Conservation (phyloP, 1,140 invertebrate species). For the Pissodes strobi region DNA sequence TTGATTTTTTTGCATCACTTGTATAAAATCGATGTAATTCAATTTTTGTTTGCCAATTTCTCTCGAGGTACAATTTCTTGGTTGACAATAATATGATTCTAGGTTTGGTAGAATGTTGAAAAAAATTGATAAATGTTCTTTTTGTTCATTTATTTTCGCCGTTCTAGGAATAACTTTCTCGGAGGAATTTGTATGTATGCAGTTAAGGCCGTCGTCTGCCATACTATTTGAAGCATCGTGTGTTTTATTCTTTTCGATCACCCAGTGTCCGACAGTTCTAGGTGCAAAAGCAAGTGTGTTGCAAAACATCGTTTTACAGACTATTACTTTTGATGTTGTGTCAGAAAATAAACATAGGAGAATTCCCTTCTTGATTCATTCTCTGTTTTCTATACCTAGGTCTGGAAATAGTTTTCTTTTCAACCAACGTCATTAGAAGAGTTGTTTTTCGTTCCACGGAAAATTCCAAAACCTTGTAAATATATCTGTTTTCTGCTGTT, state of each 20-base stretch:
- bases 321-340: slow-evolving; percentile 4
- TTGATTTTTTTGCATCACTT: slow-evolving; percentile 28
- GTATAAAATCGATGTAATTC: slow-evolving; percentile 42
- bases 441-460: too few species aligned
- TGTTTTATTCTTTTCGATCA: neutral
- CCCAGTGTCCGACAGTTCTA: neutral
- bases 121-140: slow-evolving; percentile 21
- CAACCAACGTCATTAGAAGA: too few species aligned
- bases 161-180: neutral
- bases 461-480: too few species aligned
- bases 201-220: too few species aligned
- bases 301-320: slow-evolving; percentile 33
- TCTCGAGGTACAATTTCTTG: slow-evolving; percentile 44
- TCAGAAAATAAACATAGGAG: neutral
- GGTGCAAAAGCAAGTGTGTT: slow-evolving; percentile 5
- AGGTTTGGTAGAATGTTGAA: slow-evolving; percentile 42
- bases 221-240: slow-evolving; percentile 2
- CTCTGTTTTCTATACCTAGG: neutral
- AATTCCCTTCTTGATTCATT: neutral
- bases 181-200: too few species aligned
- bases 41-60: slow-evolving; percentile 40
- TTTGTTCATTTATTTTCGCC: slow-evolving; percentile 1
- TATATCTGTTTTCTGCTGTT: too few species aligned
- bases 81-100: slow-evolving; percentile 47
- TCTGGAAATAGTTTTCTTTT: slow-evolving; percentile 13